Percentiles rank a stretch among this genome's conserved stretches.
Conservation (phyloP, 2,888 invertebrate genomes). For the Dasysyrphus albostriatus region DNA sequence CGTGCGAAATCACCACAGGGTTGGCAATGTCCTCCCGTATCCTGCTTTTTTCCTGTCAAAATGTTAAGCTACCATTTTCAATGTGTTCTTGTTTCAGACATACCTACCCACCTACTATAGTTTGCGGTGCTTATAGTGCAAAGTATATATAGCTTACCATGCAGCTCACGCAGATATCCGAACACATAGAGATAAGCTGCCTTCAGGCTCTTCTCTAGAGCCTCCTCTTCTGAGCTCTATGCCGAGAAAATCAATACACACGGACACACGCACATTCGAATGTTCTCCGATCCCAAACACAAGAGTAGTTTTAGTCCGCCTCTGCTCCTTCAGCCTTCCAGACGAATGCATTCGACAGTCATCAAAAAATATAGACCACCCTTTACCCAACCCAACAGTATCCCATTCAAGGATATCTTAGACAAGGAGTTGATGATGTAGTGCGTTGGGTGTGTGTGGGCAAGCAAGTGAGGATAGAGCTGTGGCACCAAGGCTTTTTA, state of each 20-base stretch:
- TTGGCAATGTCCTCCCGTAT: conserved; percentile 70
- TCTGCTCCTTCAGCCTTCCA: conserved; percentile 35
- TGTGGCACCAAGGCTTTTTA: conserved; percentile 71
- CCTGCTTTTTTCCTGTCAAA: conserved; percentile 68
- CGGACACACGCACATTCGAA: conserved; percentile 72
- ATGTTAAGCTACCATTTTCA: conserved; percentile 47
- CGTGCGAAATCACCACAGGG: conserved; percentile 75
- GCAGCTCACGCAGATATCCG: conserved; percentile 66
- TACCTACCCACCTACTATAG: background rate
- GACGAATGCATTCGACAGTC: conserved; percentile 72
- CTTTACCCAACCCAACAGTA: background rate
- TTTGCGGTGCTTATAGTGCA: conserved; percentile 28
- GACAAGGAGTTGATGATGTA: conserved; percentile 55
- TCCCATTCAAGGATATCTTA: conserved; percentile 35
- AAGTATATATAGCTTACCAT: conserved; percentile 7
- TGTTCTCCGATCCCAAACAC: conserved; percentile 38
- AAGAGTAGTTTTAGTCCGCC: conserved; percentile 7
- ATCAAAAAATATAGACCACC: conserved; percentile 65
- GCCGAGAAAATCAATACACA: conserved; percentile 69
- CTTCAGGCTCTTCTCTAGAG: conserved; percentile 48
- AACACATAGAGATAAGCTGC: conserved; percentile 59
- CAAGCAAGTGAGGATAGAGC: conserved; percentile 35
- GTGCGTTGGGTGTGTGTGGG: conserved; percentile 54
- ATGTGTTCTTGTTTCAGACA: conserved; percentile 57
- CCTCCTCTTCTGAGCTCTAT: conserved; percentile 37